A percentile compares a stretch with the other conserved stretches of the same genome.
Conservation (phyloP, 2,113 vertebrate species). For the Holacanthus passer region DNA sequence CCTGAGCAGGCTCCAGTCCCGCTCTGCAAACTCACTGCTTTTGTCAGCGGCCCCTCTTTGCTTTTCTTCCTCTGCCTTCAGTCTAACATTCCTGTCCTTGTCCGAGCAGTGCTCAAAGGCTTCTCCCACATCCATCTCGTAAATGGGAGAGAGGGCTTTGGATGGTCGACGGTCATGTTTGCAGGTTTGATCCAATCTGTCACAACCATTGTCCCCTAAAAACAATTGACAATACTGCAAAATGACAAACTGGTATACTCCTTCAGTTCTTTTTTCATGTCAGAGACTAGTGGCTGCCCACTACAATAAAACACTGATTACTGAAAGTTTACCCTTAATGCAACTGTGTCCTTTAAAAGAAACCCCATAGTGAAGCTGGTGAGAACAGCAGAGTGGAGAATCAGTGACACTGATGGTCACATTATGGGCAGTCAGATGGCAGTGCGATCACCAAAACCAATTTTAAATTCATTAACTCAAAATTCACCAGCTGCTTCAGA, state of each 20-base stretch:
- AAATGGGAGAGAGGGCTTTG: slow-evolving; percentile 98
- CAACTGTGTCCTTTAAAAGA: slow-evolving; percentile 69
- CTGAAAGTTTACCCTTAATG: slow-evolving; percentile 76
- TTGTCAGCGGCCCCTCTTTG: slow-evolving; percentile 78
- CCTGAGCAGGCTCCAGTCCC: slow-evolving; percentile 95
- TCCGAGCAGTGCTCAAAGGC: slow-evolving; percentile 90
- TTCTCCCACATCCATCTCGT: slow-evolving; percentile 94
- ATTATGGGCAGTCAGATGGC: background rate
- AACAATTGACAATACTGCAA: slow-evolving; percentile 99
- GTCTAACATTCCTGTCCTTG: slow-evolving; percentile 84
- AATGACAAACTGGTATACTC: slow-evolving; percentile 93
- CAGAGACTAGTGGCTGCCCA: slow-evolving; percentile 46
- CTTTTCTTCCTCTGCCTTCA: slow-evolving; percentile 84
- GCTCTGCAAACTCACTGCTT: slow-evolving; percentile 89
- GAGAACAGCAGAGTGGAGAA: background rate
- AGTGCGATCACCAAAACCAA: background rate
- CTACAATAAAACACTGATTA: slow-evolving; percentile 40
- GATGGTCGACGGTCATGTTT: slow-evolving; percentile 94
- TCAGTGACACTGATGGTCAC: slow-evolving; percentile 15
- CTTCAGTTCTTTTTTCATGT: slow-evolving; percentile 45
- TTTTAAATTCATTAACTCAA: background rate
- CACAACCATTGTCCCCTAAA: slow-evolving; percentile 99
- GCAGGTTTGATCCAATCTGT: slow-evolving; percentile 96
- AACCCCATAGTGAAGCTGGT: slow-evolving; percentile 13
- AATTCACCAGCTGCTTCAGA: slow-evolving; percentile 39